Base-by-base conservation (phyloP, 2,888 invertebrate species). In the Gnatocerus cornutus region DNA sequence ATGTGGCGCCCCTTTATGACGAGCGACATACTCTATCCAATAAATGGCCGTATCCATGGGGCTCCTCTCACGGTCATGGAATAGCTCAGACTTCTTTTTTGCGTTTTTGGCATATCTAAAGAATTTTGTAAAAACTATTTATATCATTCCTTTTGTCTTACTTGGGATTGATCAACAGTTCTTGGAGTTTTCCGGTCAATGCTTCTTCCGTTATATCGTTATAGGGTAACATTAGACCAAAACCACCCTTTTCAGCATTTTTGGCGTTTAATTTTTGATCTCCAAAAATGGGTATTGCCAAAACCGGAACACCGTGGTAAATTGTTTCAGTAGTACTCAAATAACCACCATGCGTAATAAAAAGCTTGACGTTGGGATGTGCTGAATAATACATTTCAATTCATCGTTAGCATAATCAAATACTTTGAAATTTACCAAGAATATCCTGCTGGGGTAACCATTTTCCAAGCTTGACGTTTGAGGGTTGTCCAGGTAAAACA, bases 381-480 rank as follows among this genome's bases (percentile, higher is more conserved):
- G 61, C 70, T 48, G 27, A 6, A 66, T n/a, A 81, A 87, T 87
- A 0, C 85, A 68, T 37, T 83, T 82, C 0, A 86, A 80, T 73
- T 87, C 87, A 0, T 48, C 21, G 14, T 61, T 37, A 13, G 48
- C 61, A 12, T 6, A n/a, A 16, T 7, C 27, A 48, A 1, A 4
- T 3, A 21, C 4, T 21, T 21, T 1, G 4, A 9, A 16, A 48
- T 4, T 46, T 21, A 62, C 62, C 62, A 21, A 77, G 69, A 67
- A 85, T 76, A 69, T 83, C 84, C 61, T 79, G 79, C 73, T 85
- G 85, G 0, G 85, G 83, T 29, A 83, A 69, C 84, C 86, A 87
- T 53, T 84, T 84, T n/a, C 76, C 62, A 9, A 68, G 5, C 29
- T 68, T 68, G 0, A 87, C 81, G 73, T 87, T 87, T 9, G 73